Base-by-base conservation (phyloP, 2,888 invertebrate genomes). In the Glomeris marginata region DNA sequence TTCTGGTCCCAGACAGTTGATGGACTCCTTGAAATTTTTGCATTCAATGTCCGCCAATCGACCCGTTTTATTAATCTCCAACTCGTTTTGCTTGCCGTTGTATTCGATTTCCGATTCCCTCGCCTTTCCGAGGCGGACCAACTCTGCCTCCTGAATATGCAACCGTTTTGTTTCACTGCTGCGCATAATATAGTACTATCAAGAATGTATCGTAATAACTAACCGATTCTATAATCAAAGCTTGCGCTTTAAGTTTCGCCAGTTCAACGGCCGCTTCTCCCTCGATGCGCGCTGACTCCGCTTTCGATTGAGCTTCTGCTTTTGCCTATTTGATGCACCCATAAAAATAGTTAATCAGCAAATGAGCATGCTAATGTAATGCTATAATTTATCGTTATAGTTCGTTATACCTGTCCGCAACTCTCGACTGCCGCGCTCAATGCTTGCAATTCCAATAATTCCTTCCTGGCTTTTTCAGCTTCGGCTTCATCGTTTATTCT, bases 261-360 rank as follows among this genome's bases (percentile, higher is more conserved):
- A 70, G 69, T 41, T 71, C 69, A 10, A 72, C 70, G 18, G 69
- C 69, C 5, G 71, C 69, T 58, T 71, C 69, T n/a, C 69, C 70
- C 58, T 70, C 70, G 57, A 71, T 71, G 41, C 62, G 62, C 18
- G 65, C 59, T 18, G 72, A 64, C 60, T 72, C 71, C 8, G 70
- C 69, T 18, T 69, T 61, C 53, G 66, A 64, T 58, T 66, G 65
- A 8, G 72, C 71, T 62, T 72, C 72, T 11, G 72, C 71, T 59
- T 69, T 70, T 13, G 72, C 69, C 58, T 71, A 69, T 15, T 36
- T 11, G 36, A 13, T 36, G 11, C 36, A 11, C 36, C 13, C 13
- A 11, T 36, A 36, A 36, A n/a, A n/a, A n/a, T n/a, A n/a, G n/a
- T n/a, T n/a, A n/a, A n/a, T n/a, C n/a, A n/a, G n/a, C n/a, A n/a